phyloP scores from a whole-genome alignment of 2,797 vertebrate species.

The Enteromius argenteus region DNA sequence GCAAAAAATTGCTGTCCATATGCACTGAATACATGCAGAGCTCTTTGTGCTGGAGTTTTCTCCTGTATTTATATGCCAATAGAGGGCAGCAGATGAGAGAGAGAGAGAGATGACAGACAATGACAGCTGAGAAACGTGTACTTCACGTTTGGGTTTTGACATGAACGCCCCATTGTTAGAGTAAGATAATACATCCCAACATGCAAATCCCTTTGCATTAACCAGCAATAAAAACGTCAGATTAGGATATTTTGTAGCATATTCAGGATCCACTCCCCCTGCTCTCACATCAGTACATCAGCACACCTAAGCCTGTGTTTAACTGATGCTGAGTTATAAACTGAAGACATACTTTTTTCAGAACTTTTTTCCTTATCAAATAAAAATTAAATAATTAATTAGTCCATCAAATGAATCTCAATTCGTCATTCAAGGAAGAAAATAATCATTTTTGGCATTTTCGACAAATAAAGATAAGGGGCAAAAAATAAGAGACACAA shows the following conservation, averaged over 20 bases:
- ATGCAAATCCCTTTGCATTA: conserved; percentile 56
- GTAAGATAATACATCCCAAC: conserved; percentile 56
- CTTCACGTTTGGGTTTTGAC: conserved; percentile 56
- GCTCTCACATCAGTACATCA: neutral
- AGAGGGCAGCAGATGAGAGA: conserved; percentile 66
- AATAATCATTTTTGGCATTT: neutral
- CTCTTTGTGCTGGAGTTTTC: conserved; percentile 49
- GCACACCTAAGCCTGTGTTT: conserved; percentile 43
- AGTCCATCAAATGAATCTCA: neutral
- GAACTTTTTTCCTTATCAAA: no score
- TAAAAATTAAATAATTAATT: neutral
- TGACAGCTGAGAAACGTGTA: conserved; percentile 73
- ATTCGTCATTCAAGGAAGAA: neutral
- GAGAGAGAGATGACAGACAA: conserved; percentile 58
- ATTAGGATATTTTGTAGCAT: conserved; percentile 52
- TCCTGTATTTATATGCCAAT: conserved; percentile 57
- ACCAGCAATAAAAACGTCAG: conserved; percentile 55
- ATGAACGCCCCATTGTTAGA: conserved; percentile 54
- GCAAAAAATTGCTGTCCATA: conserved; percentile 40
- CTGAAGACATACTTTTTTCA: conserved; percentile 7
- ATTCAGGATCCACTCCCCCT: conserved; percentile 22
- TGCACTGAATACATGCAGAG: conserved; percentile 14
- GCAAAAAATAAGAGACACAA: neutral
- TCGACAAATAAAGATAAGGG: neutral
- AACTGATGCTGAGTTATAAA: conserved; percentile 35